phyloP scores from a whole-genome alignment of 2,113 vertebrate genomes.

The Vulpes vulpes region DNA sequence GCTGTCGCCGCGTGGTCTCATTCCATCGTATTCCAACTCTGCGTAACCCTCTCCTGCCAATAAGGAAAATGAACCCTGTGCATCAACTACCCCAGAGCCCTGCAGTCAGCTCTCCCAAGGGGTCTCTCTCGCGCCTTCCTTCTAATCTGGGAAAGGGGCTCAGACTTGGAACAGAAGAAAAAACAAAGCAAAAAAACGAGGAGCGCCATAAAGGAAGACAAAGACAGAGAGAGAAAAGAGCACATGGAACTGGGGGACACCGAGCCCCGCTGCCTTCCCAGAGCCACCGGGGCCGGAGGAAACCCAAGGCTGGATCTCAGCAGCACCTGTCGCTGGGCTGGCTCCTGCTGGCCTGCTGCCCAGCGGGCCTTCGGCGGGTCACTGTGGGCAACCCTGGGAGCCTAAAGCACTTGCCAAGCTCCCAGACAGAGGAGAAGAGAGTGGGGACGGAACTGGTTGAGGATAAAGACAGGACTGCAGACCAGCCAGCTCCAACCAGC shows the following conservation, averaged over 20 bases:
- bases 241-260: accelerated
- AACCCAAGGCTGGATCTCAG: accelerated
- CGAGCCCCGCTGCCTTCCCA: accelerated
- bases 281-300: too few relatives aligned
- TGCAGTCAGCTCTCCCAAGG: neutral
- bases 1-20: neutral
- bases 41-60: neutral
- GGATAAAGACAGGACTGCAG: neutral
- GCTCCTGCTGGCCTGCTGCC: neutral
- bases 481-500: too few relatives aligned
- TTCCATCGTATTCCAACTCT: neutral
- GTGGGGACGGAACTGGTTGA: neutral
- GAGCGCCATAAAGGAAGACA: neutral
- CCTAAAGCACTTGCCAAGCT: neutral
- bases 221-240: neutral
- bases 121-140: neutral
- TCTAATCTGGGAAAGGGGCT: neutral
- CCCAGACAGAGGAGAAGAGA: neutral
- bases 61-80: neutral
- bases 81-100: neutral
- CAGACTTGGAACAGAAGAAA: neutral
- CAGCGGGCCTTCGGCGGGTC: neutral
- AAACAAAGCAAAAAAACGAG: accelerated
- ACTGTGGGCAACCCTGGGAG: too few relatives aligned
- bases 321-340: neutral